Conservation (phyloP, 1,140 invertebrate species). For the Coptotermes formosanus region DNA sequence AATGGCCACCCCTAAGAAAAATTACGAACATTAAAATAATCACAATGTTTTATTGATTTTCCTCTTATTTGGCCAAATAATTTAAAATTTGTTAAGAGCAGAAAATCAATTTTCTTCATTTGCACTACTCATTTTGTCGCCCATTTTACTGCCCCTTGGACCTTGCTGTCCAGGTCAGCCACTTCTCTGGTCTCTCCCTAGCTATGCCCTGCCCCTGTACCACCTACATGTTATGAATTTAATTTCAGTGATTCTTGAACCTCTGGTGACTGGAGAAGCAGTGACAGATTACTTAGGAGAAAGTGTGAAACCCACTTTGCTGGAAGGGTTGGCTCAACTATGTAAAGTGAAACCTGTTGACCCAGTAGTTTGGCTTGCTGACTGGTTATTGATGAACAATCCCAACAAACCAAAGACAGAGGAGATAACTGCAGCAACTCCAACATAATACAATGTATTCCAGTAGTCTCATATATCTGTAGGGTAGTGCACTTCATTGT, state of each 20-base stretch:
- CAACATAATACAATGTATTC: slow-evolving; percentile 20
- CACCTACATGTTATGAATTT: not conserved
- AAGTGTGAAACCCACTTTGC: slow-evolving; percentile 61
- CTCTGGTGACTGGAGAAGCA: slow-evolving; percentile 23
- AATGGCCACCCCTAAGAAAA: no score
- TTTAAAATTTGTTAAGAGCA: no score
- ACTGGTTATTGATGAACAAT: slow-evolving; percentile 73
- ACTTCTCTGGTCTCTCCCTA: no score
- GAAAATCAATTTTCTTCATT: no score
- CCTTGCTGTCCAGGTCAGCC: no score
- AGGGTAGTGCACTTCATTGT: not conserved
- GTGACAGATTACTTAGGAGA: slow-evolving; percentile 68
- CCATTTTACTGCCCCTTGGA: no score
- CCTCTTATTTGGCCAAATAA: no score
- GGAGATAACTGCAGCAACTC: not conserved
- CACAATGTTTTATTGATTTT: no score
- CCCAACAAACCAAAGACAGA: slow-evolving; percentile 63
- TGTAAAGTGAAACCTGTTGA: slow-evolving; percentile 69
- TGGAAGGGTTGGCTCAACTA: slow-evolving; percentile 66
- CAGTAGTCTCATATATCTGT: not conserved
- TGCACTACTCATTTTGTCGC: no score
- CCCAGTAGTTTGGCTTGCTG: slow-evolving; percentile 74
- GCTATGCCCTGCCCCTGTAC: no score
- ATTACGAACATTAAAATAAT: no score
- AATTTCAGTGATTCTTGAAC: slow-evolving; percentile 30